Evolutionary conservation across 2,888 invertebrate species (phyloP), one percentile per base, ranked within the genome.

Genomic region (Lycia hirtaria): DNA sequence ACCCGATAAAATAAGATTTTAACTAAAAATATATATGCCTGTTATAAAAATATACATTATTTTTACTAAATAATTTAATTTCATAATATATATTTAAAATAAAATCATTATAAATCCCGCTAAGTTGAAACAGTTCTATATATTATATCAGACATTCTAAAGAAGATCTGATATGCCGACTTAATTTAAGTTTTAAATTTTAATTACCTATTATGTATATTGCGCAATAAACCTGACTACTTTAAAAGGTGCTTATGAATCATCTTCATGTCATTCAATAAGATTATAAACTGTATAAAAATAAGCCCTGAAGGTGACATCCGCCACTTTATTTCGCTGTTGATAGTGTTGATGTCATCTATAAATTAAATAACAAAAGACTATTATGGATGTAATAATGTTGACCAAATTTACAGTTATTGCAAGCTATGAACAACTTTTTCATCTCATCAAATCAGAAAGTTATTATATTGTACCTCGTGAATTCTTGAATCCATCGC

Each of bases 321-420:
- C 56, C 47, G 49, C 52, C 22, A 57, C 26, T 48, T 56, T 19
- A 59, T 33, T 38, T 48, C 26, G 41, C 33, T 26, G 56, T 48
- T 60, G 62, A 62, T 60, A 35, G 26, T 26, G 56, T 48, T 60
- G 62, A 62, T 60, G 62, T 58, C 62, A 65, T 62, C 53, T 48
- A 62, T 57, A 47, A 57, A 47, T 47, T 41, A 41, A 35, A 57
- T 35, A 52, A 57, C 47, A 57, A 57, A 26, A 49, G 43, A 44
- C 33, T 24, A 28, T 41, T 22, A 26, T 45, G 40, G 26, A 45
- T 26, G 51, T 35, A 57, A 57, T 58, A 48, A 58, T 44, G 28
- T 49, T 44, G 19, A 7, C 48, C 49, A 43, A 53, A 48, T 43
- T 49, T 0, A 49, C 48, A 7, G 10, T 45, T 50, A 38, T 50